phyloP scores from a whole-genome alignment of 2,113 vertebrate species.

The Gobio gobio region DNA sequence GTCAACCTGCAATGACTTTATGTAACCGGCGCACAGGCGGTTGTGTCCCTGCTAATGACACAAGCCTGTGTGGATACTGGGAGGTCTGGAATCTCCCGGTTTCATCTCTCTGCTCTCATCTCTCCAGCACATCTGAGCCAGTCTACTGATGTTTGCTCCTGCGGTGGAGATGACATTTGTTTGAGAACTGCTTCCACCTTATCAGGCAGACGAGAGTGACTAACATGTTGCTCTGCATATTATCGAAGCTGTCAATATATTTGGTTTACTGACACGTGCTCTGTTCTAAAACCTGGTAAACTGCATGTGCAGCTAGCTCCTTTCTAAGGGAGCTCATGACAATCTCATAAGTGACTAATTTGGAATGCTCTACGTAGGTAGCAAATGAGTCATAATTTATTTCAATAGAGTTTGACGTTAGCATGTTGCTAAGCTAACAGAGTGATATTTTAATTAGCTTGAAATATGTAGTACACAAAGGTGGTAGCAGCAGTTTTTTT shows the following conservation, averaged over 20 bases:
- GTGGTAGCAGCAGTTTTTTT: background rate
- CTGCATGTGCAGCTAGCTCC: background rate
- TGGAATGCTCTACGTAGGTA: background rate
- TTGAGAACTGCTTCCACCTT: constrained; percentile 51
- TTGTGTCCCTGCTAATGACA: constrained; percentile 38
- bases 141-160: constrained; percentile 51
- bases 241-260: constrained; percentile 31
- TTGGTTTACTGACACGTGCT: constrained; percentile 19
- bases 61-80: constrained; percentile 18
- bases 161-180: constrained; percentile 48
- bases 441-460: background rate
- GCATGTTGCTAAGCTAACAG: background rate
- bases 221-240: constrained; percentile 36
- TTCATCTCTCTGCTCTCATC: constrained; percentile 49
- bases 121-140: constrained; percentile 38
- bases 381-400: background rate
- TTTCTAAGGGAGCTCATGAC: background rate
- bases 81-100: constrained; percentile 42
- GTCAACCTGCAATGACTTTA: background rate
- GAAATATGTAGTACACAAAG: background rate
- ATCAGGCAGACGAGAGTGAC: constrained; percentile 35
- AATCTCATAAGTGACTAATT: background rate
- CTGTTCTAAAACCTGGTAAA: background rate
- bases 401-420: background rate
- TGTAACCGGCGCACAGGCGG: background rate